Evolutionary conservation across 2,888 invertebrate genomes (phyloP), one percentile per base, ranked within the genome.

Genomic region (Oscheius sp.): DNA sequence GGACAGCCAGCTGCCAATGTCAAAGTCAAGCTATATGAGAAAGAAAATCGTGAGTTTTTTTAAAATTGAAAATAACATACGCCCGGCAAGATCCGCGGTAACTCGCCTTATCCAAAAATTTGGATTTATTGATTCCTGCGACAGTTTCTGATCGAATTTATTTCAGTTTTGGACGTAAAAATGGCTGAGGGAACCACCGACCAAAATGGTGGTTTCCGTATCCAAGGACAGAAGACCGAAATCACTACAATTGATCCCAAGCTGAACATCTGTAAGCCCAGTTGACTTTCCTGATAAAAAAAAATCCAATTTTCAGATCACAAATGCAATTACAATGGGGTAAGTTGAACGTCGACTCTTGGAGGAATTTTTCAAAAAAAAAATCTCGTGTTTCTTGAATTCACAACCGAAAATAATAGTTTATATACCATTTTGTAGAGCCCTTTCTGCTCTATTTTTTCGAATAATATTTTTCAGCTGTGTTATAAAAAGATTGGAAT

Each of bases 401-500:
- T n/a, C n/a, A n/a, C n/a, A n/a, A n/a, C n/a, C n/a, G n/a, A n/a
- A n/a, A n/a, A n/a, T n/a, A n/a, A n/a, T n/a, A n/a, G n/a, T n/a
- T n/a, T n/a, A n/a, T 35, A 35, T 35, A 35, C 9, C 5, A 3
- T 35, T 9, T 35, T 35, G 35, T 35, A 35, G 35, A 35, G 35
- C 3, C 3, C 9, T 35, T 35, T 35, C 35, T 35, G 35, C 5
- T 3, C 35, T 35, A 35, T 9, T 6, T 35, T 35, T 35, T 35
- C 5, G 9, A 79, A 78, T 16, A 76, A 56, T 0, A 27, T 16
- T 21, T 49, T 49, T 13, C 5, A 49, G 21, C 49, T 49, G 6
- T 83, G 83, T 70, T 81, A 83, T 70, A 79, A 81, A 58, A 81
- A 81, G 66, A 83, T 83, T 55, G 81, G 81, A 45, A 83, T 83